A percentile compares a stretch with the other conserved stretches of the same genome.
Evolutionary conservation across 30 jellyfish, hydroid and myxozoan species (phyloP).

Genomic region (Turritopsis dohrnii): DNA sequence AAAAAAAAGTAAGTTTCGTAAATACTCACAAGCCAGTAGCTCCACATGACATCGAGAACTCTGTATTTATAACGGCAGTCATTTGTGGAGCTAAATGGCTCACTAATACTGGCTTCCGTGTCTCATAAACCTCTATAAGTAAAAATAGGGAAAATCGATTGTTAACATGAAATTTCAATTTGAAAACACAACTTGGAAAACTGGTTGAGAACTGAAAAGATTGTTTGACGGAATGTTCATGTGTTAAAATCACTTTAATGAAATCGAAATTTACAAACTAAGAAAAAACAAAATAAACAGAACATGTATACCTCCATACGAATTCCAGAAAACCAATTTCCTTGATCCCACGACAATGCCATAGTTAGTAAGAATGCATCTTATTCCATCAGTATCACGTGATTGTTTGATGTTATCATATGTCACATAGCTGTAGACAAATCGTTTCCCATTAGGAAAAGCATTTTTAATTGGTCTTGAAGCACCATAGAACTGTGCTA

Average conservation of each 20-base stretch:
- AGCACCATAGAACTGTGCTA: constrained; percentile 13
- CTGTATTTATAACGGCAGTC: constrained; percentile 30
- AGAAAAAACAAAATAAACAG: neutral
- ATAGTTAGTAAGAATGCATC: constrained; percentile 27
- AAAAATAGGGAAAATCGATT: neutral
- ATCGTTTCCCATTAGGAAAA: neutral
- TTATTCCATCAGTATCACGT: constrained; percentile 25
- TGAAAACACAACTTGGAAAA: too few relatives aligned
- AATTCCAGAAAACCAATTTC: constrained; percentile 6
- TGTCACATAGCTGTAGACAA: constrained; percentile 26
- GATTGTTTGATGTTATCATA: constrained; percentile 27
- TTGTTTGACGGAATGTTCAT: too few relatives aligned
- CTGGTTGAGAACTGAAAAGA: too few relatives aligned
- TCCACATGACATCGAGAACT: constrained; percentile 36
- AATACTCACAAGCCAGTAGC: constrained; percentile 33
- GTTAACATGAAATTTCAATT: too few relatives aligned
- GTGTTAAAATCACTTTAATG: too few relatives aligned
- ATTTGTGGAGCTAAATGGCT: constrained; percentile 3
- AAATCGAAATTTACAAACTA: too few relatives aligned
- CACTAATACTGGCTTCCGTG: constrained; percentile 24
- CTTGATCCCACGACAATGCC: constrained; percentile 18
- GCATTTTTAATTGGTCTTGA: constrained; percentile 17
- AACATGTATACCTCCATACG: constrained; percentile 23
- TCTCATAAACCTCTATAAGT: neutral
- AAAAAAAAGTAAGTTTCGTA: neutral